Evolutionary conservation across 2,797 vertebrate genomes (phyloP), one percentile per base, ranked within the genome.

Genomic region (Cossypha heuglini): DNA sequence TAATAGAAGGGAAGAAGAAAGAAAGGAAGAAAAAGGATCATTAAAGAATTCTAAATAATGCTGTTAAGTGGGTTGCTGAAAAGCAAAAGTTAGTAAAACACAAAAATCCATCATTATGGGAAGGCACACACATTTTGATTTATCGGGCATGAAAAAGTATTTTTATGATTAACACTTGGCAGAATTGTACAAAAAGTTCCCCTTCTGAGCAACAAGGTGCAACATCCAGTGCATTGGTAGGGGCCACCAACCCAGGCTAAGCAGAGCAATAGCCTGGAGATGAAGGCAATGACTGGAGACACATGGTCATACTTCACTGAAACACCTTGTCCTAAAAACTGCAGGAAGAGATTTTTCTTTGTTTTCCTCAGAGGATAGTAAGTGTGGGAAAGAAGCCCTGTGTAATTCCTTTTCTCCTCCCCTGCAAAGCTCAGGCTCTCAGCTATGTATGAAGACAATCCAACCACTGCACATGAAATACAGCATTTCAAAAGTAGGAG

Each of bases 381-480:
- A 54, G 45, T 16, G 24, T 42, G 57, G 45, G 68, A 69, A 77
- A 73, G 37, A 42, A 71, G 55, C 22, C 26, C 29, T 33, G 16
- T 16, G 1, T 31, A 76, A 71, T 57, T 69, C 40, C 43, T 94
- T 4, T 38, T 13, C 48, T 82, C 43, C 55, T 54, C 59, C 68
- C 38, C 35, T 1, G 0, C 21, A 62, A 93, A 88, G 33, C 61
- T 52, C 16, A 83, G 18, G 35, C 43, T 64, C 5, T 18, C 55
- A 69, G 26, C 40, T 29, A 38, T 1, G 0, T 5, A n/a, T 3
- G 25, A 80, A 88, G 37, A 31, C 0, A 0, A 43, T 45, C 49
- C n/a, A 69, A 67, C 33, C 33, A 31, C 10, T 43, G 51, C 40
- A 45, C 11, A 16, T 18, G 20, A 57, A 64, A 52, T 92, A 57